Conservation (phyloP, 2,888 invertebrate species). For the Agriopis aurantiaria region DNA sequence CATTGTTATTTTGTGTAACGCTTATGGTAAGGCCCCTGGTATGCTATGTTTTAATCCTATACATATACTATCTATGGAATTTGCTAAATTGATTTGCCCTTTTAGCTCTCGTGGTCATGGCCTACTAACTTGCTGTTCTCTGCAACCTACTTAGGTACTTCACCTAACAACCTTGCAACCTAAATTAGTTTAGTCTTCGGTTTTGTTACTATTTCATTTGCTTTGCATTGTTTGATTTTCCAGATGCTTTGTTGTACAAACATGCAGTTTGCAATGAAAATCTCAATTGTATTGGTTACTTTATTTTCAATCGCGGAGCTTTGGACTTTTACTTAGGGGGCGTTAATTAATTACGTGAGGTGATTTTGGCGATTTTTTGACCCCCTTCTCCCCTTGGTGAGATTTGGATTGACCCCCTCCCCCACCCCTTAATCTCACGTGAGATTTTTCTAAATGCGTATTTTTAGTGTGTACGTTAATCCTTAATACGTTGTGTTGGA, state of each 20-base stretch:
- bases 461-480: no score
- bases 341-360: not conserved
- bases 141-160: conserved; percentile 35
- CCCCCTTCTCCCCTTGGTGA: no score
- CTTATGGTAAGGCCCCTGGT: no score
- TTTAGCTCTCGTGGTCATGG: not conserved
- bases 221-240: conserved; percentile 35
- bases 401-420: no score
- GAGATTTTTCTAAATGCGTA: no score
- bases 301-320: not conserved
- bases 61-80: not conserved
- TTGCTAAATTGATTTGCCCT: not conserved
- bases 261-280: conserved; percentile 25
- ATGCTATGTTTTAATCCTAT: not conserved
- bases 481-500: no score
- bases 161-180: conserved; percentile 58
- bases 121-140: not conserved
- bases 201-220: conserved; percentile 34
- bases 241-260: conserved; percentile 45
- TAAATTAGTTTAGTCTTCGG: conserved; percentile 55
- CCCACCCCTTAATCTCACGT: no score
- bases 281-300: conserved; percentile 11
- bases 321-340: not conserved
- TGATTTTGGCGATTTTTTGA: no score
- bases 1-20: no score